phyloP scores from a whole-genome alignment of 2,113 vertebrate genomes.

The Megaptera novaeangliae region DNA sequence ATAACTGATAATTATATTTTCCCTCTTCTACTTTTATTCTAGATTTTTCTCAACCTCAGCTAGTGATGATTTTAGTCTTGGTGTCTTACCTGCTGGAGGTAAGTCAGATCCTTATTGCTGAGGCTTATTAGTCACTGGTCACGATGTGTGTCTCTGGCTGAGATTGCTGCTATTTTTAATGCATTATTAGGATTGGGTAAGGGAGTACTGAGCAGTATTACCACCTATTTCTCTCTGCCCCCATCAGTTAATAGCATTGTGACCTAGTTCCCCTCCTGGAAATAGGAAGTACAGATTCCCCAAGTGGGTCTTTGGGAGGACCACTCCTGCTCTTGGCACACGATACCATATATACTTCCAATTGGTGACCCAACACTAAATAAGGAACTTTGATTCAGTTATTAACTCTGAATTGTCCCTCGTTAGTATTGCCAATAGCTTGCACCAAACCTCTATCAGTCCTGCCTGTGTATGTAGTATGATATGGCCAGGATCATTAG shows the following conservation, averaged over 20 bases:
- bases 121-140: neutral
- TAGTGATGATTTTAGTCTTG: neutral
- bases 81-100: neutral
- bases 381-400: neutral
- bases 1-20: neutral
- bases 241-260: neutral
- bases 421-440: neutral
- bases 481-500: neutral
- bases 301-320: neutral
- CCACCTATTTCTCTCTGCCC: fast-evolving
- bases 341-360: neutral
- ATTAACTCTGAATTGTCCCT: neutral
- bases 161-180: neutral
- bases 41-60: neutral
- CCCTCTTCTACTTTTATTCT: neutral
- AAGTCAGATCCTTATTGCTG: neutral
- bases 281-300: neutral
- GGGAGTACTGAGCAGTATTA: neutral
- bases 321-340: neutral
- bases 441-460: neutral
- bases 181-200: neutral
- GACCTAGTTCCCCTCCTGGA: neutral
- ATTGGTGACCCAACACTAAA: neutral
- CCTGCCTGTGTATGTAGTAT: neutral
- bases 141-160: neutral